Base-by-base conservation (phyloP, 2,888 invertebrate genomes). In the Mimachlamys varia region DNA sequence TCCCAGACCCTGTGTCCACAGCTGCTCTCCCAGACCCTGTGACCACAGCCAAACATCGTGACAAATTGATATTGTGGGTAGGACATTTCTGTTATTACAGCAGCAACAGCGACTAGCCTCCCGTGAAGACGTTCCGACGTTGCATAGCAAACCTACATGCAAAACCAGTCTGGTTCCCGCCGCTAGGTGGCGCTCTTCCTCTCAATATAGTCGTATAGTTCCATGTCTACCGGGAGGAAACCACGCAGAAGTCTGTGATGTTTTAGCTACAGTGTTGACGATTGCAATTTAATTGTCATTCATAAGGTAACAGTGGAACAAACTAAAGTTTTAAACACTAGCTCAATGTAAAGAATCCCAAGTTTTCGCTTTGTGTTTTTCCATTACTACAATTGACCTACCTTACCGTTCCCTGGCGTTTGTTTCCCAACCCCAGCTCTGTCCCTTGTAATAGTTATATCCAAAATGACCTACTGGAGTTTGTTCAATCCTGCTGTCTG, bases 1-100 rank as follows among this genome's bases (percentile, higher is more conserved):
- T 33, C 13, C 33, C 10, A 76, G 76, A 33, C 76, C 12, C 58
- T 76, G 33, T 76, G 76, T 33, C 76, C 76, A 76, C 76, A 76
- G 27, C 76, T 76, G 13, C 76, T 76, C 33, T 33, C 13, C 33
- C 10, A 76, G 76, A 33, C 76, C 12, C 58, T 76, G 33, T 76
- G 76, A 76, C 76, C 76, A 76, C 76, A 76, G 27, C 76, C 76
- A 76, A 76, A 76, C 76, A 17, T 33, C 76, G 76, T 76, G 76
- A 76, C 76, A 76, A 76, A 76, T 76, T 76, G 76, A 76, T 76
- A 76, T 76, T 33, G 76, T 3, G 76, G 27, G 33, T 76, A 76
- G 27, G 22, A 27, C 33, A 0, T 7, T 76, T 27, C 76, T 76
- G 76, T 76, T 76, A 76, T 76, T 76, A 27, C 22, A 33, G 33